phyloP scores from a whole-genome alignment of 2,888 invertebrate genomes.

The Pandemis corylana region DNA sequence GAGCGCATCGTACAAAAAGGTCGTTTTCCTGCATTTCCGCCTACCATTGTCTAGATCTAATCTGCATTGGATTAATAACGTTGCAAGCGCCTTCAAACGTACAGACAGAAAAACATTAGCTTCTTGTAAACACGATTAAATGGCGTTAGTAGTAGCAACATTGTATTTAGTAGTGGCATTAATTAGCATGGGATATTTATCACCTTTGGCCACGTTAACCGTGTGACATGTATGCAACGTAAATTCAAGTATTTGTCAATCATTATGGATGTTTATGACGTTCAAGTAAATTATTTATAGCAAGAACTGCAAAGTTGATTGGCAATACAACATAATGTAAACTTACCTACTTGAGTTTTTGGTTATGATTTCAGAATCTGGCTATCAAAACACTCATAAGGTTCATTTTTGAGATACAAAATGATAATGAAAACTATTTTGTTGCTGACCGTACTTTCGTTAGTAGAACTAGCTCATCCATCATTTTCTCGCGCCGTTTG shows the following conservation, averaged over 20 bases:
- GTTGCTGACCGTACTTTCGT: constrained; percentile 44
- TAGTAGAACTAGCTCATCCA: constrained; percentile 55
- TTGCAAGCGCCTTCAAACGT: constrained; percentile 44
- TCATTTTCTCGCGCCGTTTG: constrained; percentile 71
- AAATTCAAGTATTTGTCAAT: not conserved
- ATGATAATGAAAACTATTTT: not conserved
- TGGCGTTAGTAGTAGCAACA: constrained; percentile 27
- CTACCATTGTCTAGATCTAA: constrained; percentile 76
- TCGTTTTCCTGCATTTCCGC: constrained; percentile 72
- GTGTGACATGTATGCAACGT: not conserved
- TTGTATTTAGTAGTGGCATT: constrained; percentile 25
- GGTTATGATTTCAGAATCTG: too few relatives aligned
- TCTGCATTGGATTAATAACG: constrained; percentile 73
- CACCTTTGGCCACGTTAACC: constrained; percentile 2
- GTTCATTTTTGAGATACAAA: not conserved
- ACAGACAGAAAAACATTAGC: constrained; percentile 34
- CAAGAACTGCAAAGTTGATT: not conserved
- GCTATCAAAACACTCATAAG: too few relatives aligned
- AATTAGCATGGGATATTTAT: constrained; percentile 33
- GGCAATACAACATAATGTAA: not conserved
- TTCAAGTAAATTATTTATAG: not conserved
- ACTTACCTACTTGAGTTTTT: too few relatives aligned
- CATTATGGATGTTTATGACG: not conserved
- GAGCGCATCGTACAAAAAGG: constrained; percentile 68
- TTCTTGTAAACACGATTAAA: constrained; percentile 25